phyloP scores from a whole-genome alignment of 2,888 invertebrate genomes.

The Imbricaverruca yamaguchii region DNA sequence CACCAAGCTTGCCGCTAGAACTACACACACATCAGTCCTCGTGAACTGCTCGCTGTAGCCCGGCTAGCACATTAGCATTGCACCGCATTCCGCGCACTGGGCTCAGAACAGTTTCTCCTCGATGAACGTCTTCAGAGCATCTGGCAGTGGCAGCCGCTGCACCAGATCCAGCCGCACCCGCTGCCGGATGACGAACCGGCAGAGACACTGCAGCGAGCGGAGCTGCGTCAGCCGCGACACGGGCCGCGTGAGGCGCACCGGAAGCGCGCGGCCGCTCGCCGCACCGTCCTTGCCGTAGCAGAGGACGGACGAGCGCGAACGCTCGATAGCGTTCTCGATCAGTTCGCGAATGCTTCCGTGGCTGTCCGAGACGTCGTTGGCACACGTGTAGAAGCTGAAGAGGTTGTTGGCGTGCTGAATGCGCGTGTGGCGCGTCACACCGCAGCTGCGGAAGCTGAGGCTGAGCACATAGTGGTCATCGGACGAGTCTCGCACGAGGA shows the following conservation, averaged over 20 bases:
- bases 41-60: too few species aligned
- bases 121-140: not conserved
- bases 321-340: slow-evolving; percentile 63
- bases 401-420: slow-evolving; percentile 62
- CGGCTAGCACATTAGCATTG: too few species aligned
- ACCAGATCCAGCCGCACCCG: slow-evolving; percentile 60
- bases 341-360: slow-evolving; percentile 59
- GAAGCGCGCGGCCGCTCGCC: slow-evolving; percentile 60
- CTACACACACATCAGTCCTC: too few species aligned
- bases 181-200: slow-evolving; percentile 63
- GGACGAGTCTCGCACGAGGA: slow-evolving; percentile 69
- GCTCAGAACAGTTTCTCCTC: not conserved
- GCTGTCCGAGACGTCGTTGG: slow-evolving; percentile 48
- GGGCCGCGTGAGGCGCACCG: slow-evolving; percentile 64
- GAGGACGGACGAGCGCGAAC: slow-evolving; percentile 60
- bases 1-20: too few species aligned
- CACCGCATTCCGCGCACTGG: not conserved
- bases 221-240: slow-evolving; percentile 63
- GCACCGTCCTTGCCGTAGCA: slow-evolving; percentile 62
- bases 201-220: slow-evolving; percentile 58
- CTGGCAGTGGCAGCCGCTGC: slow-evolving; percentile 57
- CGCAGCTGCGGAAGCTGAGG: slow-evolving; percentile 60
- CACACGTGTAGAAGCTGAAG: slow-evolving; percentile 46
- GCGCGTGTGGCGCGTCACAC: slow-evolving; percentile 62
- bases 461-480: slow-evolving; percentile 62